Evolutionary conservation across 2,797 vertebrate genomes (phyloP).

Genomic region (Emys orbicularis): DNA sequence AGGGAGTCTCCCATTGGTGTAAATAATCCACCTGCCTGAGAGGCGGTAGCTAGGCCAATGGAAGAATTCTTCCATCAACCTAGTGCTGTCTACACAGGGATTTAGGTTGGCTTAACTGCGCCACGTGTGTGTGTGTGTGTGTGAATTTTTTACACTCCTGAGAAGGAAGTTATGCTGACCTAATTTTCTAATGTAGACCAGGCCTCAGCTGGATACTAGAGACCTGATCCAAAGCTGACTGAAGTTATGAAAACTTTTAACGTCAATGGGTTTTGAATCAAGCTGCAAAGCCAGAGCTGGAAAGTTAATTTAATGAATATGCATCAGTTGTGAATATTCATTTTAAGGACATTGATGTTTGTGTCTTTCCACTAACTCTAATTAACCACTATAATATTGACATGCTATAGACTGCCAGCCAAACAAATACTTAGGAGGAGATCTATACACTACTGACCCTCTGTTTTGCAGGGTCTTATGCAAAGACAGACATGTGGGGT

Average conservation of each 20-base stretch:
- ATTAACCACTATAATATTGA: slow-evolving; percentile 1
- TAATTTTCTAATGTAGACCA: background rate
- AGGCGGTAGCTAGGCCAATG: background rate
- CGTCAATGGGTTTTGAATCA: background rate
- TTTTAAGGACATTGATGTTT: background rate
- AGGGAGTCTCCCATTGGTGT: background rate
- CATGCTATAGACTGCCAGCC: background rate
- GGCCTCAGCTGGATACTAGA: background rate
- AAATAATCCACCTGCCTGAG: background rate
- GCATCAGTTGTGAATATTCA: slow-evolving; percentile 7
- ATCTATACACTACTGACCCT: background rate
- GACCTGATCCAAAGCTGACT: background rate
- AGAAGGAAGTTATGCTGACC: background rate
- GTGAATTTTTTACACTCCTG: background rate
- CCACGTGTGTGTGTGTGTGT: no score
- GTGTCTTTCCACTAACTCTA: slow-evolving; percentile 20
- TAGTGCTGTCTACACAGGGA: background rate
- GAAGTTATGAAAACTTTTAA: background rate
- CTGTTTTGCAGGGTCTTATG: background rate
- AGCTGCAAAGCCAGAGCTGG: slow-evolving; percentile 3
- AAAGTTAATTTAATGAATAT: background rate
- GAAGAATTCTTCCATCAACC: background rate
- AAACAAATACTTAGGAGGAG: background rate
- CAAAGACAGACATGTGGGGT: background rate
- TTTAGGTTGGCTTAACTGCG: background rate